These are phyloP conservation scores for Andrena cerasifolii DNA, from an alignment of 1,140 invertebrate genomes.

Conservation along the genomic window DNA sequence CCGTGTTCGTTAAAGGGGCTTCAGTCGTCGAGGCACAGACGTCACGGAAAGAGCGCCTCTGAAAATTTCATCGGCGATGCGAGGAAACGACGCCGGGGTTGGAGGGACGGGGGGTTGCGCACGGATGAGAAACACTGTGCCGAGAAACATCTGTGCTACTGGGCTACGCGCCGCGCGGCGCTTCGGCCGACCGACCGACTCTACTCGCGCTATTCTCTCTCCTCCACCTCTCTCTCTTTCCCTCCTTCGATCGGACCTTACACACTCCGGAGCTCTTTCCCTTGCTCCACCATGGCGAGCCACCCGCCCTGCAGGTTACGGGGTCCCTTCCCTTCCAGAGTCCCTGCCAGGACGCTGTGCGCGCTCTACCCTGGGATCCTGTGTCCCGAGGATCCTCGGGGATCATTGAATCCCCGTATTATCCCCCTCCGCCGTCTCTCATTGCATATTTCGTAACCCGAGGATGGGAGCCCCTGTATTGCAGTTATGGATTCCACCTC, in stretches of 20 bases:
- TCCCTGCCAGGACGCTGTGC: conserved; percentile 1
- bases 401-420: conserved; percentile 38
- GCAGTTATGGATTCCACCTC: background rate
- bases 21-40: too few species aligned
- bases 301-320: conserved; percentile 30
- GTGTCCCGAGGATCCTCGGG: background rate
- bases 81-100: background rate
- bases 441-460: background rate
- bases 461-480: background rate
- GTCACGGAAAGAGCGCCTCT: background rate
- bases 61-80: background rate
- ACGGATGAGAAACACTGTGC: conserved; percentile 66
- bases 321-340: conserved; percentile 19
- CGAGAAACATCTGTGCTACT: conserved; percentile 73
- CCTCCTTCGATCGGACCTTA: background rate
- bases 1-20: background rate
- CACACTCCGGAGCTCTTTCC: background rate
- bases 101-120: too few species aligned
- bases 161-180: conserved; percentile 69
- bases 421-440: background rate
- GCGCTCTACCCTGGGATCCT: background rate
- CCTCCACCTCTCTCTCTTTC: conserved; percentile 14
- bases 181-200: conserved; percentile 60
- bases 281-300: conserved; percentile 26
- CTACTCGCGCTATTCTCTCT: conserved; percentile 37